Evolutionary conservation across 2,797 vertebrate genomes (phyloP), one percentile per base, ranked within the genome.

Genomic region (Nothura maculosa): DNA sequence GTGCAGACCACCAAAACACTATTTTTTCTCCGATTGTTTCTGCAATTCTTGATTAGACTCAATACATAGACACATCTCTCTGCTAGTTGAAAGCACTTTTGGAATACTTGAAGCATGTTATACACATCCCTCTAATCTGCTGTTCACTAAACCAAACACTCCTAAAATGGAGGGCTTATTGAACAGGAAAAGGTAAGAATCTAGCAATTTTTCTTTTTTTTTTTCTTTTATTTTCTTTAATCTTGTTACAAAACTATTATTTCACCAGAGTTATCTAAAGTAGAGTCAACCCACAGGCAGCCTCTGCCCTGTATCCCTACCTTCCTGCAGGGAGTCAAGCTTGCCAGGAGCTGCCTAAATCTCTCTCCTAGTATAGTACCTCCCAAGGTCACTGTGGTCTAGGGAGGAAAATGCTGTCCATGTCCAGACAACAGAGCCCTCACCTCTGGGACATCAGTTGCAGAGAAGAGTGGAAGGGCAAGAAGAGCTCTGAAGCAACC

Each of bases 201-300:
- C 21, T 63, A 25, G 2, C 3, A 60, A 10, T 4, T 63, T 40
- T 34, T 16, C 1, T 2, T 15, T 1, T 1, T 8, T 10, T 13
- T 3, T 10, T 87, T 69, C 25, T 47, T 22, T 5, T 8, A 22
- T 74, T 8, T 77, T 86, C 84, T 30, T 17, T 69, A 55, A 34
- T 1, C 8, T 11, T 7, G 30, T 12, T 34, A 78, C 4, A 47
- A 10, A 32, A 55, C 4, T 4, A 6, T 54, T 21, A 32, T 57
- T 68, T 61, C 52, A 30, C 8, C 20, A 43, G 34, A 48, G 24
- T 30, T 73, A 43, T 21, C 25, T 61, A 55, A 72, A 76, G 17
- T 17, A 69, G 61, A 1, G 1, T 9, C n/a, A 85, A 34, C 9
- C 43, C 43, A 63, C 3, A 50, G 27, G 34, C 5, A 76, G 12